Conservation (phyloP, 2,797 vertebrate genomes). For the Telmatherina bonti region DNA sequence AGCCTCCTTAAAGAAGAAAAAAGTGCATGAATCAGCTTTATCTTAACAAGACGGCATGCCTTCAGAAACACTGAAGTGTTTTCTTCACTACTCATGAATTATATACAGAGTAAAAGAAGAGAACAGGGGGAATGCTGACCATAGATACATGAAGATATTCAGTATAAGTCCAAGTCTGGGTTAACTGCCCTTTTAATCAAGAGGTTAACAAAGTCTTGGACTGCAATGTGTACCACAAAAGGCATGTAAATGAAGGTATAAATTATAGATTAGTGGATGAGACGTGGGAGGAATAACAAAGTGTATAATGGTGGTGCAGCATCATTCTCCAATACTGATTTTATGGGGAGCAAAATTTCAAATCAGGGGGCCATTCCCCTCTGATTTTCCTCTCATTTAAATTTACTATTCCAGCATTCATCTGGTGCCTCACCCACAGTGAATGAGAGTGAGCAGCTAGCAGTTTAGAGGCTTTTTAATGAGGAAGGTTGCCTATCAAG, state of each 20-base stretch:
- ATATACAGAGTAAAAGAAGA: constrained; percentile 44
- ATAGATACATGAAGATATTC: constrained; percentile 41
- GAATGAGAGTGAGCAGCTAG: constrained; percentile 41
- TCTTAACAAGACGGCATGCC: constrained; percentile 39
- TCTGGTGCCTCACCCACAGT: constrained; percentile 15
- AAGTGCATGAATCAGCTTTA: constrained; percentile 45
- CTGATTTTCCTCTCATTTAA: constrained; percentile 32
- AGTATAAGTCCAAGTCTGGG: constrained; percentile 27
- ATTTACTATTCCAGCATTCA: constrained; percentile 35
- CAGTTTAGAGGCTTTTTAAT: constrained; percentile 15
- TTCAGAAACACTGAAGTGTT: constrained; percentile 27
- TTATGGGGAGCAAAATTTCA: constrained; percentile 33
- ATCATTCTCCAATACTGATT: constrained; percentile 40
- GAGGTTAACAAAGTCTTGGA: constrained; percentile 48
- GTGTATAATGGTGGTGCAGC: constrained; percentile 27
- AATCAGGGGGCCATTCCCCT: constrained; percentile 19
- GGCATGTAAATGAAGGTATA: constrained; percentile 66
- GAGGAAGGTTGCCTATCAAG: not conserved
- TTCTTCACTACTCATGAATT: constrained; percentile 53
- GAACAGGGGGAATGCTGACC: constrained; percentile 40
- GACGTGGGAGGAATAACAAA: constrained; percentile 64
- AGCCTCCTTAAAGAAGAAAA: constrained; percentile 8
- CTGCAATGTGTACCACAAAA: constrained; percentile 56
- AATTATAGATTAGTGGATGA: constrained; percentile 65
- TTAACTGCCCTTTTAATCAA: constrained; percentile 52